Evolutionary conservation across 2,797 vertebrate genomes (phyloP), one percentile per base, ranked within the genome.

Genomic region (Oceanodroma leucorhoa): DNA sequence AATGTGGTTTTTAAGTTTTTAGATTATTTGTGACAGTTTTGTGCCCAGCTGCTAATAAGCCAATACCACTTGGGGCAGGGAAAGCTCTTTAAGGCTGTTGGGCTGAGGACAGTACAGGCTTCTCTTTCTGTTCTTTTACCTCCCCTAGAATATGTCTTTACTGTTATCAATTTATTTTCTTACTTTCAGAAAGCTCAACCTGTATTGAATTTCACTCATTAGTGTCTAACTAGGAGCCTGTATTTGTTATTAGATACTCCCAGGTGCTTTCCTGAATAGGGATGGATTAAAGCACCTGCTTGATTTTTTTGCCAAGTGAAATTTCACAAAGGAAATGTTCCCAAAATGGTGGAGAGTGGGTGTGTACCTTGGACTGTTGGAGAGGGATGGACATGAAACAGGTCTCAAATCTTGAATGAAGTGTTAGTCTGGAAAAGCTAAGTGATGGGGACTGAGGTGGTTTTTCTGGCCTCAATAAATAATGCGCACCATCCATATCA

Each of bases 381-480:
- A 67, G 43, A 22, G 57, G 46, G n/a, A 26, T 6, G 6, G 32
- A 36, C 3, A 1, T 18, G 46, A 75, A 72, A 18, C 69, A 19
- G 32, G 10, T 87, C 71, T 93, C 58, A 82, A 65, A 69, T 88
- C 38, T 4, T 75, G 54, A 72, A 54, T 69, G 41, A 73, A 43
- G 27, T 29, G 30, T 70, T 79, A 24, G 2, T 29, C 13, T 62
- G 58, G 32, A 73, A 38, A 76, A 53, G 40, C 45, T 50, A 9
- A 69, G 41, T 77, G 88, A 17, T 64, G 51, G 50, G 29, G 57
- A n/a, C 50, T 40, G 67, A 87, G 19, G 40, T 82, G 70, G 16
- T 58, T 87, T 94, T 89, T 89, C 78, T 92, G 48, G n/a, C 64
- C 78, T 89, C 65, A 34, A 11, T 87, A 91, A 82, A 94, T 94